Conservation (phyloP, 2,888 invertebrate genomes). For the Carcina quercana region DNA sequence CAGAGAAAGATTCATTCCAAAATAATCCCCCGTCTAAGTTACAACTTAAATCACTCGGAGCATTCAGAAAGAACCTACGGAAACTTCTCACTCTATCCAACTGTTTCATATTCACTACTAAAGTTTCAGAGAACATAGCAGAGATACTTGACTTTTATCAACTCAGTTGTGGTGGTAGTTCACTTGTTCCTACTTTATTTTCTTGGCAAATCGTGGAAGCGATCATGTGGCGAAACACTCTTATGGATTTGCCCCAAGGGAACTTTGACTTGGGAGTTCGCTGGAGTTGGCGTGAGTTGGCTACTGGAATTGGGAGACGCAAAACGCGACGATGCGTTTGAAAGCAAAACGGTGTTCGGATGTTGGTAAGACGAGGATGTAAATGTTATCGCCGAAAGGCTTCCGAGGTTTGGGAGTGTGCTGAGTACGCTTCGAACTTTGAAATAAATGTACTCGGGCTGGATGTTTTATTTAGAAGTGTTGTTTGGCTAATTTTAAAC, state of each 20-base stretch:
- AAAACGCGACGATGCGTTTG: slow-evolving; percentile 49
- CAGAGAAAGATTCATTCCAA: too few species aligned
- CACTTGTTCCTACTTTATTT: slow-evolving; percentile 59
- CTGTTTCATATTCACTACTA: slow-evolving; percentile 44
- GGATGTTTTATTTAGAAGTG: neutral
- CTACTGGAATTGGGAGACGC: slow-evolving; percentile 26
- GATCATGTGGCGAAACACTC: slow-evolving; percentile 72
- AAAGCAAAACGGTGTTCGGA: slow-evolving; percentile 67
- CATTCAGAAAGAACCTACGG: slow-evolving; percentile 15
- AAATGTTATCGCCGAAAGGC: slow-evolving; percentile 43
- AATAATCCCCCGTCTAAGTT: too few species aligned
- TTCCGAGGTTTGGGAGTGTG: slow-evolving; percentile 22
- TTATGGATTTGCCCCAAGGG: slow-evolving; percentile 67
- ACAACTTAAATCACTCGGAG: too few species aligned
- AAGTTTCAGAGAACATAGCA: slow-evolving; percentile 35
- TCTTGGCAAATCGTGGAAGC: slow-evolving; percentile 69
- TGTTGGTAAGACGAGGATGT: slow-evolving; percentile 48
- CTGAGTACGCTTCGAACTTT: neutral
- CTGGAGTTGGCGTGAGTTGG: too few species aligned
- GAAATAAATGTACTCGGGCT: slow-evolving; percentile 2
- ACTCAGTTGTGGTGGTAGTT: slow-evolving; percentile 52
- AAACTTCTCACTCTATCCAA: slow-evolving; percentile 26
- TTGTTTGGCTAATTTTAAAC: slow-evolving; percentile 1
- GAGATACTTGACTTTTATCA: slow-evolving; percentile 47
- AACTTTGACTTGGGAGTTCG: slow-evolving; percentile 66